Percentiles rank a stretch among this genome's conserved stretches.
Conservation (phyloP, 1,140 invertebrate species). For the Coelopa frigida region DNA sequence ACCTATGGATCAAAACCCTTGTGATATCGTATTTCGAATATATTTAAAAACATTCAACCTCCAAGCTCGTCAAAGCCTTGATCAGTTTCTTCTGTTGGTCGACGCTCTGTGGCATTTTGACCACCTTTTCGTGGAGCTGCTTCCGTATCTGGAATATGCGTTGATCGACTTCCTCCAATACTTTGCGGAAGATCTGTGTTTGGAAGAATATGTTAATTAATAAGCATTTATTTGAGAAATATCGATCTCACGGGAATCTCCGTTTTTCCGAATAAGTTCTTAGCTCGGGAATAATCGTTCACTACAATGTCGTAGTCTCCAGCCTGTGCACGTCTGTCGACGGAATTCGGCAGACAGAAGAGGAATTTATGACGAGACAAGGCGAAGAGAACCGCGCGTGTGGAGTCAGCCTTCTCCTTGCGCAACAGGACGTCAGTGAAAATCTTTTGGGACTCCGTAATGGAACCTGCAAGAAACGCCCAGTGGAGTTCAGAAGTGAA, state of each 20-base stretch:
- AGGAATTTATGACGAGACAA: slow-evolving; percentile 82
- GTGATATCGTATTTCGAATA: neutral
- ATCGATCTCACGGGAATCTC: slow-evolving; percentile 68
- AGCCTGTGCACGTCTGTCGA: slow-evolving; percentile 87
- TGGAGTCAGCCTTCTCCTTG: slow-evolving; percentile 92
- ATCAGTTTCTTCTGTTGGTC: slow-evolving; percentile 93
- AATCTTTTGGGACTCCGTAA: slow-evolving; percentile 83
- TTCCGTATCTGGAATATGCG: slow-evolving; percentile 75
- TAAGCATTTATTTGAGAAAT: neutral
- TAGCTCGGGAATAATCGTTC: slow-evolving; percentile 94
- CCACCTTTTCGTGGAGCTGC: slow-evolving; percentile 73
- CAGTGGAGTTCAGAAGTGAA: no score
- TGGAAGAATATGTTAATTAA: neutral
- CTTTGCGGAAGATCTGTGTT: slow-evolving; percentile 69
- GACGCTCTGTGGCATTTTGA: slow-evolving; percentile 79
- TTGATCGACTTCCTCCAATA: slow-evolving; percentile 83
- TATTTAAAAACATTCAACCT: slow-evolving; percentile 34
- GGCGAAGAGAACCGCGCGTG: slow-evolving; percentile 87
- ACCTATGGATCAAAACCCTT: slow-evolving; percentile 33
- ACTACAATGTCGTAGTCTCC: slow-evolving; percentile 97
- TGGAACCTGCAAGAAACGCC: slow-evolving; percentile 62
- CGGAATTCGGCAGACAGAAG: slow-evolving; percentile 89
- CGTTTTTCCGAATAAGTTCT: slow-evolving; percentile 92
- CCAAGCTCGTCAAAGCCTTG: slow-evolving; percentile 64
- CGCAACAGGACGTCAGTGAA: slow-evolving; percentile 90